Base-by-base conservation (phyloP, 2,888 invertebrate species). In the Lacanobia wlatinum region DNA sequence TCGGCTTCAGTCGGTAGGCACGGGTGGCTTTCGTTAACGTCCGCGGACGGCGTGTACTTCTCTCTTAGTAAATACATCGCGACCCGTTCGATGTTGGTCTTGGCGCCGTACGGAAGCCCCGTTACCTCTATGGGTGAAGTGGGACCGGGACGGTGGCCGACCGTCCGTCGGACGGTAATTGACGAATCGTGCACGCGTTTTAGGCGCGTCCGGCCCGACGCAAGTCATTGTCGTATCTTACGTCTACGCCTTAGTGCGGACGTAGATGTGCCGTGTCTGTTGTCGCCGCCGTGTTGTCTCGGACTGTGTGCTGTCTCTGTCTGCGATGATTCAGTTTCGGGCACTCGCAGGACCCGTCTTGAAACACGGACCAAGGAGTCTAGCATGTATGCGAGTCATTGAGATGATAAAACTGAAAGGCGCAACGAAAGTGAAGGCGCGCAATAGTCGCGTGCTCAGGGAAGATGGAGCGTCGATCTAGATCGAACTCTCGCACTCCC, bases 311-410 rank as follows among this genome's bases (percentile, higher is more conserved):
- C 85, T n/a, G 90, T 86, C 85, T 90, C 88, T 96, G 96, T 91
- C 89, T 73, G 90, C 90, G 93, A 91, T 93, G 93, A 88, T 91
- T 91, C 89, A 88, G 93, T 90, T 93, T 94, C 90, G 92, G 93
- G 91, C 91, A 92, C 92, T 95, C 93, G 94, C 96, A 95, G 97
- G 97, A 97, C 97, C 97, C 97, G 97, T 97, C 97, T 97, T 97
- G 97, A 91, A 90, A 90, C 90, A 90, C 91, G 91, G 90, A 91
- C 90, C 90, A 90, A 90, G 90, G 91, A 91, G 91, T 90, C 89
- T 90, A 89, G 88, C 97, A 97, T 97, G 96, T 97, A 95, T 96
- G 97, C 97, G 95, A 97, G 97, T 97, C 97, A 96, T 96, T 96
- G 97, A 97, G 97, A 94, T 86, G 83, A 82, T 89, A 89, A 95